A percentile compares a stretch with the other conserved stretches of the same genome.
Evolutionary conservation across 2,888 invertebrate genomes (phyloP).

Genomic region (Sesia bembeciformis): DNA sequence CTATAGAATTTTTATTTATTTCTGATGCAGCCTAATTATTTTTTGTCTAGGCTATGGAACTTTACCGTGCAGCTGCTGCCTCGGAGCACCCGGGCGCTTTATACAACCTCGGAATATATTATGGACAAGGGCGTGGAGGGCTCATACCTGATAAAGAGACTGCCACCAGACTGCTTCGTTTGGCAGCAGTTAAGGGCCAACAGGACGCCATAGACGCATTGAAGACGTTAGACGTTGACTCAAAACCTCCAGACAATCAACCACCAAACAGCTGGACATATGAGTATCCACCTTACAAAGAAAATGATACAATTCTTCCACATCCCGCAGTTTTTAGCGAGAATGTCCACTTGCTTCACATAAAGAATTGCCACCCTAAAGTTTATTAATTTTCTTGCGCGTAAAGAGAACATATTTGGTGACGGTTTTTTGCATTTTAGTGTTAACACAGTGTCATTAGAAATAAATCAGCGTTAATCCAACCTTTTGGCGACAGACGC

Average conservation of each 20-base stretch:
- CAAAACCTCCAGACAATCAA: slow-evolving; percentile 19
- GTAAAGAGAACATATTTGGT: too few relatives aligned
- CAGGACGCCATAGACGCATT: slow-evolving; percentile 72
- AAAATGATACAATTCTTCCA: slow-evolving; percentile 33
- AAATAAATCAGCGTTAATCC: slow-evolving; percentile 16
- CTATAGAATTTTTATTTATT: background rate
- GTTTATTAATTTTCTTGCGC: background rate
- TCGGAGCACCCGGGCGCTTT: slow-evolving; percentile 78
- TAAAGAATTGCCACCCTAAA: slow-evolving; percentile 5
- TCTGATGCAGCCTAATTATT: background rate
- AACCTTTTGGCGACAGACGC: slow-evolving; percentile 15
- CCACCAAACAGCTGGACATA: slow-evolving; percentile 28
- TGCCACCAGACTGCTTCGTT: slow-evolving; percentile 67
- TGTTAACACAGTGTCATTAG: background rate
- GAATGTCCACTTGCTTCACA: slow-evolving; percentile 33
- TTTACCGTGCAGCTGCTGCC: slow-evolving; percentile 77
- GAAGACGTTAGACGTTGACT: slow-evolving; percentile 34
- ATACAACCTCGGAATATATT: slow-evolving; percentile 80
- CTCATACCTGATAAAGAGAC: slow-evolving; percentile 58
- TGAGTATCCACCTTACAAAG: slow-evolving; percentile 19
- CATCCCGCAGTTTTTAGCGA: slow-evolving; percentile 47
- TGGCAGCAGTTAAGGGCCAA: slow-evolving; percentile 76
- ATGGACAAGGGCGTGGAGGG: slow-evolving; percentile 78
- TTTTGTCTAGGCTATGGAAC: slow-evolving; percentile 75
- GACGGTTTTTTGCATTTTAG: too few relatives aligned